Percentiles rank a stretch among this genome's conserved stretches.
Evolutionary conservation across 2,113 vertebrate species (phyloP).

Genomic region (Penelope pileata): DNA sequence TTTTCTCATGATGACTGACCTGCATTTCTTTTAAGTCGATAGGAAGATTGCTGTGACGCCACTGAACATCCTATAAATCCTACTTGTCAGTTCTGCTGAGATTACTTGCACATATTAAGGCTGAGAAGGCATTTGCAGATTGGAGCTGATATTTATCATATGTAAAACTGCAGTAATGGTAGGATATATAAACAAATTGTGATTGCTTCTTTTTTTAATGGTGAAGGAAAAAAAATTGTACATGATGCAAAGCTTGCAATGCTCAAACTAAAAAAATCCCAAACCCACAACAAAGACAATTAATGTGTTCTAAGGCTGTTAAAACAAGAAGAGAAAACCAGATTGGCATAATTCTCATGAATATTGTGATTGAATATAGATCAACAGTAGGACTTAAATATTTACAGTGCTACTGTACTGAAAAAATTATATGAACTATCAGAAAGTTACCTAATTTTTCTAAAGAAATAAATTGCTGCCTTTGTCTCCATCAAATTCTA

Average conservation of each 20-base stretch:
- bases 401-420: neutral
- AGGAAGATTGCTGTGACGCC: neutral
- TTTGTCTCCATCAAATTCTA: neutral
- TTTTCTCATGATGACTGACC: neutral
- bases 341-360: neutral
- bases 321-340: neutral
- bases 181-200: neutral
- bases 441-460: neutral
- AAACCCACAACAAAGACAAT: neutral
- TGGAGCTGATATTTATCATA: neutral
- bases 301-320: neutral
- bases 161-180: neutral
- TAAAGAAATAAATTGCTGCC: neutral
- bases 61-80: neutral
- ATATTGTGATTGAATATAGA: neutral
- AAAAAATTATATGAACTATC: neutral
- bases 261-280: neutral
- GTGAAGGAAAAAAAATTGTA: neutral
- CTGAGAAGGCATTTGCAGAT: neutral
- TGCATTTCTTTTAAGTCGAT: neutral
- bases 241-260: neutral
- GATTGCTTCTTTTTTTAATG: neutral
- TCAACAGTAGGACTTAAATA: neutral
- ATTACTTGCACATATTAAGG: neutral
- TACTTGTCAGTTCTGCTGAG: neutral